These are phyloP conservation scores for Heteractis magnifica DNA, from an alignment of 92 coral and sea anemone genomes.

Conservation along the genomic window DNA sequence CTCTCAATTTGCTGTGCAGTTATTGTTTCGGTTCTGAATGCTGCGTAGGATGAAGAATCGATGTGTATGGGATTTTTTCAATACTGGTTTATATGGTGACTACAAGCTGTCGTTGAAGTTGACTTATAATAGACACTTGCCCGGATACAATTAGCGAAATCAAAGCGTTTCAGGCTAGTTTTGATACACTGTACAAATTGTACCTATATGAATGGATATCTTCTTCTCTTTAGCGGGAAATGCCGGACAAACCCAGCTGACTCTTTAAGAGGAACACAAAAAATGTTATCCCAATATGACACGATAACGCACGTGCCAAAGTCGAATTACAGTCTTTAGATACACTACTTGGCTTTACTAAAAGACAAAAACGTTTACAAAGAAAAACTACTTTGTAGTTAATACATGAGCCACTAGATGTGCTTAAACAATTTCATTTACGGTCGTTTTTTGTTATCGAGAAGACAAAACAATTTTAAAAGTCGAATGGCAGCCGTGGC, in stretches of 20 bases:
- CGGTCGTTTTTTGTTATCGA: background rate
- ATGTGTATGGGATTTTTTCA: background rate
- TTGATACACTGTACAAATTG: constrained; percentile 20
- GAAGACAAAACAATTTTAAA: background rate
- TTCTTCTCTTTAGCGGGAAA: constrained; percentile 1
- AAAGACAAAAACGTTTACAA: background rate
- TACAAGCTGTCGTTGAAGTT: constrained; percentile 25
- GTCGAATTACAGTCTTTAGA: background rate
- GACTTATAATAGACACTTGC: constrained; percentile 3
- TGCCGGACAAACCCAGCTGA: constrained; percentile 7
- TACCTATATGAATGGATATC: background rate
- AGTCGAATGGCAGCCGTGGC: constrained; percentile 1
- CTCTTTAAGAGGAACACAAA: background rate
- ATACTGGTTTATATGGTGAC: constrained; percentile 7
- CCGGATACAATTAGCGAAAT: constrained; percentile 37
- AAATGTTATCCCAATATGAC: background rate
- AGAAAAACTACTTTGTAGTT: background rate
- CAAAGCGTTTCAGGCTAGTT: constrained; percentile 6
- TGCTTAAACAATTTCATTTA: background rate
- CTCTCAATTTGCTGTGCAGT: constrained; percentile 1
- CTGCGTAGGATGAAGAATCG: background rate
- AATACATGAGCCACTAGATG: background rate
- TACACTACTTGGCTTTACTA: background rate
- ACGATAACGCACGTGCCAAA: constrained; percentile 30
- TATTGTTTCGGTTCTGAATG: background rate